phyloP scores from a whole-genome alignment of 2,797 vertebrate species.

The Allobates femoralis region DNA sequence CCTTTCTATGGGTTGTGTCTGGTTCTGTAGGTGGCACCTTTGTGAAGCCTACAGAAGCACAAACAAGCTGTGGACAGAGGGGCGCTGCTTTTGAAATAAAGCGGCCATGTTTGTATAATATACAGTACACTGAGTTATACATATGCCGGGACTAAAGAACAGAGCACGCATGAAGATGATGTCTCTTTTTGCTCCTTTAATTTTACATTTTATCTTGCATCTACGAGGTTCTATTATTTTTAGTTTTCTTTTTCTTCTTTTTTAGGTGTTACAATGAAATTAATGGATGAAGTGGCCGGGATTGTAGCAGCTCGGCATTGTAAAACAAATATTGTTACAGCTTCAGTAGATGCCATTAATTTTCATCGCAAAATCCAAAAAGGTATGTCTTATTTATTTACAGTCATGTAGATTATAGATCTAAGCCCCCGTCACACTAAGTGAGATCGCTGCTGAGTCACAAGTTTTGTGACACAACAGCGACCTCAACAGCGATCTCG shows the following conservation, averaged over 20 bases:
- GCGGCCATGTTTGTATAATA: background rate
- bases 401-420: background rate
- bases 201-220: background rate
- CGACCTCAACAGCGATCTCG: no score
- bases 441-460: no score
- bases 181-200: background rate
- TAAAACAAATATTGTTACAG: conserved; percentile 93
- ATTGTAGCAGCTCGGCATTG: conserved; percentile 92
- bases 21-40: no score
- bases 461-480: no score
- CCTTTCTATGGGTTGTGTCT: no score
- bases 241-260: background rate
- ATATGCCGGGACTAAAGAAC: background rate
- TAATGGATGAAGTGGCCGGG: conserved; percentile 96
- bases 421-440: no score
- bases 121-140: background rate
- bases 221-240: background rate
- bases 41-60: no score
- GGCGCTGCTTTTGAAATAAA: background rate
- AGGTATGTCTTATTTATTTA: conserved; percentile 73
- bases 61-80: no score
- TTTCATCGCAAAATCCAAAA: conserved; percentile 94
- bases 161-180: background rate
- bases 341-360: conserved; percentile 94
- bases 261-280: conserved; percentile 95